phyloP scores from a whole-genome alignment of 1,140 invertebrate genomes.

The Drosophila simulans region DNA sequence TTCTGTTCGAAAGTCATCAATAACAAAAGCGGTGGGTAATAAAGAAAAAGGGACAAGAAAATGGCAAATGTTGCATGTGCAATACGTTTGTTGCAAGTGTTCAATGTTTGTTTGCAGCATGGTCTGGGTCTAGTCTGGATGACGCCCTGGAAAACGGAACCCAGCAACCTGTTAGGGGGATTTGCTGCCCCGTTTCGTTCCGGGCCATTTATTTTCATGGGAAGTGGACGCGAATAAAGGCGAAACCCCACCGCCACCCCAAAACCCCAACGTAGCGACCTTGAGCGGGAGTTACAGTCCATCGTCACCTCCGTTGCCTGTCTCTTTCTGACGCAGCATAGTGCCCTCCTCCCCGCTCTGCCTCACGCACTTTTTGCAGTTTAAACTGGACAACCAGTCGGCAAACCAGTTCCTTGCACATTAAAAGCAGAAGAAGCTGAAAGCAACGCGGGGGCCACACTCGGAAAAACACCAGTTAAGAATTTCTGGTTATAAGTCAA shows the following conservation, averaged over 20 bases:
- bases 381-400: conserved; percentile 47
- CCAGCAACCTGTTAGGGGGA: conserved; percentile 44
- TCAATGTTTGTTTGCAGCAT: conserved; percentile 9
- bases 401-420: conserved; percentile 56
- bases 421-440: conserved; percentile 38
- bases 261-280: conserved; percentile 36
- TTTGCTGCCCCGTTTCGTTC: conserved; percentile 44
- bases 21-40: conserved; percentile 39
- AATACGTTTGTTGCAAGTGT: conserved; percentile 18
- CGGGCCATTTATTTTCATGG: conserved; percentile 74
- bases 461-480: conserved; percentile 1
- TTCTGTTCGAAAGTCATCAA: conserved; percentile 52
- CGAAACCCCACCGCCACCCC: conserved; percentile 24
- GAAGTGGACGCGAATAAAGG: conserved; percentile 62
- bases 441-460: conserved; percentile 34
- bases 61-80: conserved; percentile 46
- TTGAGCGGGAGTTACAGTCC: conserved; percentile 44
- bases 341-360: conserved; percentile 8
- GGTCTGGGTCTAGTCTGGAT: conserved; percentile 64
- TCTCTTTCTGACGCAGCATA: conserved; percentile 5
- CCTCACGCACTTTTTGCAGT: conserved; percentile 54
- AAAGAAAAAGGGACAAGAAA: conserved; percentile 30
- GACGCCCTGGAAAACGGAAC: conserved; percentile 60
- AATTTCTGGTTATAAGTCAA: no score
- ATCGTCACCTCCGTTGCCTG: conserved; percentile 20